phyloP scores from a whole-genome alignment of 2,888 invertebrate genomes.

The Parelbella ahira region DNA sequence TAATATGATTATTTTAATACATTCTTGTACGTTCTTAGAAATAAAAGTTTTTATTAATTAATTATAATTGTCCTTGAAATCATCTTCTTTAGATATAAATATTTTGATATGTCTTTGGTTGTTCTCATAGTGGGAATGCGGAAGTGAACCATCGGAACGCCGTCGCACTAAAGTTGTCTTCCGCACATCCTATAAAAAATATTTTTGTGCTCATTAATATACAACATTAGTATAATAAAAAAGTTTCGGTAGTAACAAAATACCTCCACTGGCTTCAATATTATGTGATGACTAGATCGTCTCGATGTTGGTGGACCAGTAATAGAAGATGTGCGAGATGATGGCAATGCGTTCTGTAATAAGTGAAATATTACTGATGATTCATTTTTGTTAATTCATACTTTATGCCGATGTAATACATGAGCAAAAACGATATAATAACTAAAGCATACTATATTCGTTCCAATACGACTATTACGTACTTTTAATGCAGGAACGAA shows the following conservation, averaged over 20 bases:
- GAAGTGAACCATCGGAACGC: slow-evolving; percentile 66
- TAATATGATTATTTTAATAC: too few relatives aligned
- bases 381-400: too few relatives aligned
- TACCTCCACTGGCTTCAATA: slow-evolving; percentile 65
- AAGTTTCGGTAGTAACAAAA: too few relatives aligned
- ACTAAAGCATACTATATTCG: too few relatives aligned
- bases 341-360: slow-evolving; percentile 57
- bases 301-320: slow-evolving; percentile 68
- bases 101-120: slow-evolving; percentile 63
- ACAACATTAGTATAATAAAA: too few relatives aligned
- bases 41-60: too few relatives aligned
- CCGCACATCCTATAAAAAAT: slow-evolving; percentile 56
- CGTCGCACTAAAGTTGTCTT: slow-evolving; percentile 64
- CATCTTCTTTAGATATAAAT: slow-evolving; percentile 52
- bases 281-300: slow-evolving; percentile 67
- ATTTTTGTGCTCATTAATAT: too few relatives aligned
- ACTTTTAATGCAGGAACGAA: slow-evolving; percentile 70
- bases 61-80: too few relatives aligned
- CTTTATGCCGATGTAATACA: too few relatives aligned
- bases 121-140: slow-evolving; percentile 50
- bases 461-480: slow-evolving; percentile 7
- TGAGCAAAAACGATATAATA: too few relatives aligned
- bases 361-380: neutral
- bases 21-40: too few relatives aligned
- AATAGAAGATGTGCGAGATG: slow-evolving; percentile 64